Conservation (phyloP, 2,797 vertebrate species). For the Clarias pachynema region DNA sequence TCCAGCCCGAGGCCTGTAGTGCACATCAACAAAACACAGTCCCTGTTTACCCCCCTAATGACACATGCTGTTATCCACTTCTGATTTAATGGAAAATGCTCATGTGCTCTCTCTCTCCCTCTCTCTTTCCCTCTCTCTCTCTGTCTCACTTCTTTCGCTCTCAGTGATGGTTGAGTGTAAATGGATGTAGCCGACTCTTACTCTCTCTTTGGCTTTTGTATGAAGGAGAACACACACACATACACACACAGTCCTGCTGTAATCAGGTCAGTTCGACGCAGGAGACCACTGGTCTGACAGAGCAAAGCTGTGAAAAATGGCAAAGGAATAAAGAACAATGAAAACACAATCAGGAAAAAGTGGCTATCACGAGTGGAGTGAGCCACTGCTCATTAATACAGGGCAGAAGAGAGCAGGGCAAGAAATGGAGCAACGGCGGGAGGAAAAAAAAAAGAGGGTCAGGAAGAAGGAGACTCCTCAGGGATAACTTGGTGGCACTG, state of each 20-base stretch:
- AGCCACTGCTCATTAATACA: conserved; percentile 56
- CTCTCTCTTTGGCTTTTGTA: conserved; percentile 22
- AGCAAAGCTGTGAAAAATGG: conserved; percentile 61
- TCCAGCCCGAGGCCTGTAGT: conserved; percentile 48
- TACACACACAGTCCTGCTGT: conserved; percentile 34
- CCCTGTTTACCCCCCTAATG: conserved; percentile 58
- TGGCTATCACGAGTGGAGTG: conserved; percentile 43
- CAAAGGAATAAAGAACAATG: conserved; percentile 59
- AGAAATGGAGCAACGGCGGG: conserved; percentile 43
- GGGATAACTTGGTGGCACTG: conserved; percentile 32
- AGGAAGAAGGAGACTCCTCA: conserved; percentile 27
- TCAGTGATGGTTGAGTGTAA: conserved; percentile 39
- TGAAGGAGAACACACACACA: conserved; percentile 31
- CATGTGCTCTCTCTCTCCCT: background rate
- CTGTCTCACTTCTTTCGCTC: conserved; percentile 30
- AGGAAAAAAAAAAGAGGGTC: conserved; percentile 23
- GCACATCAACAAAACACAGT: conserved; percentile 52
- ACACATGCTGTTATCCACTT: conserved; percentile 59
- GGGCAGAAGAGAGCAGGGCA: conserved; percentile 32
- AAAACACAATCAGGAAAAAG: conserved; percentile 53
- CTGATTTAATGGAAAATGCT: conserved; percentile 54
- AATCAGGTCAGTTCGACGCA: conserved; percentile 58
- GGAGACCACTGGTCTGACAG: conserved; percentile 54
- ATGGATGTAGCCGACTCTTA: conserved; percentile 47
- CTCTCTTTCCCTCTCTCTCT: conserved; percentile 12